Evolutionary conservation across 1,140 invertebrate species (phyloP).

Genomic region (Temnothorax longispinosus): DNA sequence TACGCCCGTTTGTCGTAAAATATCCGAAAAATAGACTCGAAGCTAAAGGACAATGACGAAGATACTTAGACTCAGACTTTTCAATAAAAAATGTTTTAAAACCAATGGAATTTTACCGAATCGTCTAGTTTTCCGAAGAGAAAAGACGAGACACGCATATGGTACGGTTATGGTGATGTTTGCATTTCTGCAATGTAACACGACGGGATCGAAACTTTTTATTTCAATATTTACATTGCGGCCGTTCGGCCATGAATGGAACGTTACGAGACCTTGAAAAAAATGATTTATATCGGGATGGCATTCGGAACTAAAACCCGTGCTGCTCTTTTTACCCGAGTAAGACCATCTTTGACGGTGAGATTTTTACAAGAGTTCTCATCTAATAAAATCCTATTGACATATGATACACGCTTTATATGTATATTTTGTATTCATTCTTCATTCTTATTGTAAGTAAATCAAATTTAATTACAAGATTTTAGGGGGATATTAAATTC

Average conservation of each 20-base stretch:
- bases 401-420: neutral
- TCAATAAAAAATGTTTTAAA: neutral
- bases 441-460: neutral
- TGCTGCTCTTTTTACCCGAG: neutral
- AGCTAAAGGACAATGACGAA: neutral
- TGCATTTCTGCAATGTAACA: constrained; percentile 34
- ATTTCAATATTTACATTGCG: constrained; percentile 53
- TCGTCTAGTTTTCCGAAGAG: neutral
- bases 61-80: neutral
- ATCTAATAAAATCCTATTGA: neutral
- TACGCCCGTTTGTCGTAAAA: neutral
- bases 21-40: constrained; percentile 8
- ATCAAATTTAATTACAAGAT: neutral
- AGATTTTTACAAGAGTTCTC: neutral
- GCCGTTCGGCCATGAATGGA: constrained; percentile 27
- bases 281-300: constrained; percentile 33
- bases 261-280: constrained; percentile 21
- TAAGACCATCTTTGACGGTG: neutral
- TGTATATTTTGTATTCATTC: neutral
- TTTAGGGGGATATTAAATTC: neutral
- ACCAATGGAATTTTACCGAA: neutral
- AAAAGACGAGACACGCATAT: neutral
- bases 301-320: constrained; percentile 1
- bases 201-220: constrained; percentile 44
- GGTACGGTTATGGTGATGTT: constrained; percentile 6